Evolutionary conservation across 1,140 invertebrate species (phyloP).

Genomic region (Micrasema longulum): DNA sequence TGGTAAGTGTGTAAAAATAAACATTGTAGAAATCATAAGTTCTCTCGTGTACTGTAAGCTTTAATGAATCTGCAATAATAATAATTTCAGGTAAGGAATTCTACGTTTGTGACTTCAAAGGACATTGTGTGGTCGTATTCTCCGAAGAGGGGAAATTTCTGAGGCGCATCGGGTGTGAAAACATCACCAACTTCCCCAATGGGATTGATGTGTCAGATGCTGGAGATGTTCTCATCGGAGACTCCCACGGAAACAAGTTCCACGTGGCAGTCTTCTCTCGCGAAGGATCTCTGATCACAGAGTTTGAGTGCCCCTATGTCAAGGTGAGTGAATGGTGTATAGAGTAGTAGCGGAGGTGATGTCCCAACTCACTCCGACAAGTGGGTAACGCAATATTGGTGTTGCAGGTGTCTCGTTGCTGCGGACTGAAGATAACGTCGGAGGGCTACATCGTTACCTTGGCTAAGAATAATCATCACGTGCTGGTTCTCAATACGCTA

Average conservation of each 20-base stretch:
- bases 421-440: conserved; percentile 95
- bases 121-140: conserved; percentile 96
- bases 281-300: conserved; percentile 87
- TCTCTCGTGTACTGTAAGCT: too few species aligned
- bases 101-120: conserved; percentile 98
- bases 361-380: too few species aligned
- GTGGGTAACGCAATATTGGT: neutral
- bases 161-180: conserved; percentile 93
- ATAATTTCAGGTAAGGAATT: conserved; percentile 85
- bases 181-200: conserved; percentile 96
- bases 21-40: neutral
- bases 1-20: conserved; percentile 69
- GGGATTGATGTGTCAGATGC: conserved; percentile 97
- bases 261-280: conserved; percentile 94
- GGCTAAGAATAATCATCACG: conserved; percentile 98
- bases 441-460: conserved; percentile 97
- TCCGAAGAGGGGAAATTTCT: conserved; percentile 91
- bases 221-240: conserved; percentile 95
- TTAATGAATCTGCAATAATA: too few species aligned
- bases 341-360: neutral
- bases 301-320: conserved; percentile 96
- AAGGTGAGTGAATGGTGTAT: conserved; percentile 73
- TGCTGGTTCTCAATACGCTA: conserved; percentile 94
- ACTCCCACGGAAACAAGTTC: conserved; percentile 97
- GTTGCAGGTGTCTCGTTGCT: conserved; percentile 91